Evolutionary conservation across 2,888 invertebrate genomes (phyloP).

Genomic region (Sphaerophoria taeniata): DNA sequence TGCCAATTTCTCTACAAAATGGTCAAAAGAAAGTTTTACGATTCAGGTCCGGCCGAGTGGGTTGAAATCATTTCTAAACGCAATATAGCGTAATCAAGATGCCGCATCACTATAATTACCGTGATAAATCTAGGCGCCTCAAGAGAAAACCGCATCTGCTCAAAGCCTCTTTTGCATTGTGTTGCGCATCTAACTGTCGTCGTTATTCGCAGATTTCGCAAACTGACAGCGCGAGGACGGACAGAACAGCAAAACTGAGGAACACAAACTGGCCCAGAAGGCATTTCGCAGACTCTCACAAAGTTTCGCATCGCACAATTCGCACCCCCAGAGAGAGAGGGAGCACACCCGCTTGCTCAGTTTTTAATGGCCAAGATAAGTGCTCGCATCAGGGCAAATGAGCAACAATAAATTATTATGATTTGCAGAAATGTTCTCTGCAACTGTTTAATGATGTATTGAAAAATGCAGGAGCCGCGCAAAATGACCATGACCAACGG

Average conservation of each 20-base stretch:
- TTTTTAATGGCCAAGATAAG: conserved; percentile 70
- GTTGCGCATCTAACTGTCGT: background rate
- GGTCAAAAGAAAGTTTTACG: conserved; percentile 58
- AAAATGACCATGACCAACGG: background rate
- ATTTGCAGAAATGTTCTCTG: conserved; percentile 79
- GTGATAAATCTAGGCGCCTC: conserved; percentile 74
- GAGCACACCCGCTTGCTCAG: conserved; percentile 43
- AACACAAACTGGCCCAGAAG: conserved; percentile 11
- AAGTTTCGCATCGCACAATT: background rate
- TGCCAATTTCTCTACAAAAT: conserved; percentile 62
- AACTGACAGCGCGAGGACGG: conserved; percentile 56
- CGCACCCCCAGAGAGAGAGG: conserved; percentile 37
- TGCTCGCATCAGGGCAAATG: conserved; percentile 77
- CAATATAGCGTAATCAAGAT: conserved; percentile 72
- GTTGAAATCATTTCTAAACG: conserved; percentile 62
- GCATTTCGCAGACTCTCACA: conserved; percentile 13
- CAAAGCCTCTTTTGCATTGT: background rate
- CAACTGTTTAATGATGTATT: conserved; percentile 81
- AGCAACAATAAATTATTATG: conserved; percentile 81
- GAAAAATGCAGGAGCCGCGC: conserved; percentile 65
- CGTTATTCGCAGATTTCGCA: conserved; percentile 14
- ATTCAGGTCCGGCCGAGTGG: conserved; percentile 2
- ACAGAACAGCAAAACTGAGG: conserved; percentile 10
- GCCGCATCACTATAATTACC: conserved; percentile 74
- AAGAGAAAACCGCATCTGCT: conserved; percentile 42